Evolutionary conservation across 1,140 invertebrate species (phyloP).

Genomic region (Zaprionus kolodkinae): DNA sequence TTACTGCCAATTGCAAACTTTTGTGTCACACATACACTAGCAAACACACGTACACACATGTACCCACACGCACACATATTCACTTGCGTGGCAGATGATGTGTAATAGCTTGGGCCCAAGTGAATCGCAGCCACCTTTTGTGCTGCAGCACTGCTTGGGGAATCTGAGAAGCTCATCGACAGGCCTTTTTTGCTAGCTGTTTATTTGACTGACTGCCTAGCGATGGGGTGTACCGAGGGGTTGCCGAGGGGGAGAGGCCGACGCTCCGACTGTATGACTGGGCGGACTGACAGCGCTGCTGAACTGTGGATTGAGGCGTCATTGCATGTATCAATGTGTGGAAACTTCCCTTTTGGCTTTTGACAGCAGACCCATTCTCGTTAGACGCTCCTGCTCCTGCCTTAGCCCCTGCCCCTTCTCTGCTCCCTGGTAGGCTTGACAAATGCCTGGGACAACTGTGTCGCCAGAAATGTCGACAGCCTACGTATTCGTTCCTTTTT

Average conservation of each 20-base stretch:
- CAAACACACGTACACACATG: constrained; percentile 2
- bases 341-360: constrained; percentile 42
- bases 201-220: constrained; percentile 57
- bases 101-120: constrained; percentile 27
- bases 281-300: constrained; percentile 22
- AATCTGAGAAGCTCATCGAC: constrained; percentile 30
- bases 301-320: constrained; percentile 9
- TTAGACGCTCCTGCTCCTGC: not conserved
- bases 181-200: constrained; percentile 42
- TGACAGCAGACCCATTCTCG: constrained; percentile 30
- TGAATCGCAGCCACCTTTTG: constrained; percentile 5
- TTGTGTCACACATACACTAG: constrained; percentile 6
- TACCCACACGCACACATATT: not conserved
- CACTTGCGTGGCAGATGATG: constrained; percentile 17
- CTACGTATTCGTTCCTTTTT: constrained; percentile 30
- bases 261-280: constrained; percentile 34
- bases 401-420: not conserved
- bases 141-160: constrained; percentile 11
- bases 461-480: constrained; percentile 53
- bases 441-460: constrained; percentile 60
- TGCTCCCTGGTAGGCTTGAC: constrained; percentile 48
- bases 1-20: constrained; percentile 54
- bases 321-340: constrained; percentile 53
- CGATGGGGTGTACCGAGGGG: no score
- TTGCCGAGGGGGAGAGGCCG: constrained; percentile 4